A percentile compares a stretch with the other conserved stretches of the same genome.
Conservation (phyloP, 2,797 vertebrate genomes). For the Protosalanx chinensis region DNA sequence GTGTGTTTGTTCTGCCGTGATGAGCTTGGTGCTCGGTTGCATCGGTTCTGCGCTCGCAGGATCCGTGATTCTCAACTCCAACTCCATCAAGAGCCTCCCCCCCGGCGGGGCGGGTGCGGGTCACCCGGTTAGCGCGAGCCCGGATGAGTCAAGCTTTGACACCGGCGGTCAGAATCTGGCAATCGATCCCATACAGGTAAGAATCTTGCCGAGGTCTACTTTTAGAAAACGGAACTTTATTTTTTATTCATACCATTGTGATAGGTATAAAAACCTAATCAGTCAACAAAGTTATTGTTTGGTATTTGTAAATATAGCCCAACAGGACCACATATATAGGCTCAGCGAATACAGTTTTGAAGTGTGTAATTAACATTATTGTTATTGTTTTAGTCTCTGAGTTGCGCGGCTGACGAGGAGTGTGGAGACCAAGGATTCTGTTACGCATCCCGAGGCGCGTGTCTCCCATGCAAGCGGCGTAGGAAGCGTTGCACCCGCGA, state of each 20-base stretch:
- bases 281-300: neutral
- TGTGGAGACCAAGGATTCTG: slow-evolving; percentile 76
- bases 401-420: slow-evolving; percentile 75
- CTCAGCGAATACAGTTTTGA: too few species aligned
- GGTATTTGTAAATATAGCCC: neutral
- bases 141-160: slow-evolving; percentile 53
- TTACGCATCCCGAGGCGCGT: slow-evolving; percentile 58
- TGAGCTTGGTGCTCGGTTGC: slow-evolving; percentile 33
- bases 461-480: slow-evolving; percentile 78
- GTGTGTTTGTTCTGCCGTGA: slow-evolving; percentile 42
- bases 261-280: too few species aligned
- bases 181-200: slow-evolving; percentile 76
- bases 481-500: slow-evolving; percentile 81
- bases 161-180: slow-evolving; percentile 73
- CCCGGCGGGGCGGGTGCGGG: slow-evolving; percentile 51
- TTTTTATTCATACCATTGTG: too few species aligned
- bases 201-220: neutral
- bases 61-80: slow-evolving; percentile 68
- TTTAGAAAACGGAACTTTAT: neutral
- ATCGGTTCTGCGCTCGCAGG: slow-evolving; percentile 46
- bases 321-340: too few species aligned
- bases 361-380: neutral
- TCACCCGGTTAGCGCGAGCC: slow-evolving; percentile 65
- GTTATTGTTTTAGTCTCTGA: slow-evolving; percentile 56
- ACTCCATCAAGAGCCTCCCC: slow-evolving; percentile 79